Base-by-base conservation (phyloP, 2,113 vertebrate species). In the Reinhardtius hippoglossoides region DNA sequence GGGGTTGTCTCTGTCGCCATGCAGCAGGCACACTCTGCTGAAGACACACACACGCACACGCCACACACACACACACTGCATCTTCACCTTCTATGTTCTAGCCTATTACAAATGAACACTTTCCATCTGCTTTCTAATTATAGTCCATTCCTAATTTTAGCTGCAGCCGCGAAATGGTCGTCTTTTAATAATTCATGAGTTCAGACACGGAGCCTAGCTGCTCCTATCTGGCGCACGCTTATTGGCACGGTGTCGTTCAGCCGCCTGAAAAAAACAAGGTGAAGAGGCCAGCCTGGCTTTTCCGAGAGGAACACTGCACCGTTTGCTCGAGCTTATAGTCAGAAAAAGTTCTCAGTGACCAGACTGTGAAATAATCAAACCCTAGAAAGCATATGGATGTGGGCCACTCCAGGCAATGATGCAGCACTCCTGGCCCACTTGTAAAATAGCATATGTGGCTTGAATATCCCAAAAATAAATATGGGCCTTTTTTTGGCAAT, bases 41-140 rank as follows among this genome's bases (percentile, higher is more conserved):
- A 71, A 63, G 75, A 12, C 71, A 46, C 72, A 18, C 40, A 35
- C 59, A 3, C 31, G 61, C 16, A 9, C 4, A 13, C 59, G 2
- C 35, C 65, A 61, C 74, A 66, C 67, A 78, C 73, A 58, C 59
- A 4, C 31, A 64, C 16, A 9, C 4, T 23, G 56, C 66, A 76
- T 56, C 72, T 4, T 82, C 80, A 85, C 81, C 73, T 66, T 67
- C 46, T 54, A 55, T 20, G 66, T 18, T 20, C 48, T n/a, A 8
- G 6, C 50, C 50, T 44, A 35, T 86, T 80, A 88, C 69, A 85
- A 89, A 90, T 83, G 83, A 86, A 52, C 73, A 59, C 71, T 80
- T 83, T 88, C 80, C 84, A 82, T 88, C 80, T 90, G 89, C 66
- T 74, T 87, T 87, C 85, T 88, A 91, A 91, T 93, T 86, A 88